phyloP scores from a whole-genome alignment of 2,888 invertebrate species.

The Cheilosia soror region DNA sequence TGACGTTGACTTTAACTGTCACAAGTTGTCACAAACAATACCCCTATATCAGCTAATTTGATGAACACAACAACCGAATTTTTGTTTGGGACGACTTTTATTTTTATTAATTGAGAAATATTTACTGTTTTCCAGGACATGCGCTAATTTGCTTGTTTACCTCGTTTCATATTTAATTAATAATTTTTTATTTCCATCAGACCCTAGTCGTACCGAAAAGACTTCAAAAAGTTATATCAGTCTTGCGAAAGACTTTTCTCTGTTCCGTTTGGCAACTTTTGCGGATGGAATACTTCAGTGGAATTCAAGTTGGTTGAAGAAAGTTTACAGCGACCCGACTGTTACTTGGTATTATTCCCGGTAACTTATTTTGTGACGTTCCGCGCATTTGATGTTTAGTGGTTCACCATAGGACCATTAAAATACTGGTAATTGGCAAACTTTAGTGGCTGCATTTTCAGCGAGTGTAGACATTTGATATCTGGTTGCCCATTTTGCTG shows the following conservation, averaged over 20 bases:
- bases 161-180: slow-evolving; percentile 41
- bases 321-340: slow-evolving; percentile 9
- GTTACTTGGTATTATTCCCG: slow-evolving; percentile 10
- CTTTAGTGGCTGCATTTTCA: slow-evolving; percentile 36
- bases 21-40: too few species aligned
- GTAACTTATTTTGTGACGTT: slow-evolving; percentile 53
- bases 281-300: neutral
- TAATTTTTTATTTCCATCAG: slow-evolving; percentile 15
- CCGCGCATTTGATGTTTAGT: slow-evolving; percentile 19
- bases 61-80: neutral
- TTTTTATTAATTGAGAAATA: slow-evolving; percentile 6
- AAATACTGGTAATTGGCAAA: slow-evolving; percentile 62
- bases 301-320: neutral
- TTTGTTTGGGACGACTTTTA: neutral
- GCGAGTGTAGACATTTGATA: neutral
- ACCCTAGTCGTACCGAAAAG: too few species aligned
- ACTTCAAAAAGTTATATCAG: neutral
- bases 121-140: slow-evolving; percentile 33
- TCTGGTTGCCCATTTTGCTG: neutral
- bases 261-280: neutral
- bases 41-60: too few species aligned
- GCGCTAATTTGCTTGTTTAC: slow-evolving; percentile 24
- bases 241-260: neutral
- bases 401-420: slow-evolving; percentile 36
- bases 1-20: too few species aligned